These are phyloP conservation scores for Andrena hattorfiana DNA, from an alignment of 2,888 invertebrate species.

Conservation along the genomic window DNA sequence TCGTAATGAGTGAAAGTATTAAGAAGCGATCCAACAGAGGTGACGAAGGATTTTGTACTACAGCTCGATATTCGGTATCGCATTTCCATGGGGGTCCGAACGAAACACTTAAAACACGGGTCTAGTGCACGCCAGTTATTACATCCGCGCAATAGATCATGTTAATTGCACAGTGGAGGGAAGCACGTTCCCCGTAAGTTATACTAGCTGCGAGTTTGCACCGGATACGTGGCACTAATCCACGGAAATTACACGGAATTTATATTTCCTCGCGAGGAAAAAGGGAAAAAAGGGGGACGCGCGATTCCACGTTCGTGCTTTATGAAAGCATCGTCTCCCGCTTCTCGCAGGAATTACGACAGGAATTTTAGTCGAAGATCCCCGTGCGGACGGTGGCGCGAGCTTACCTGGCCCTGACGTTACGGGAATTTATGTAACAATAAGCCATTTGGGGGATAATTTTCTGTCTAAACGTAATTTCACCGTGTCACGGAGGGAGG, in stretches of 20 bases:
- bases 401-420: constrained; percentile 16
- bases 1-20: no score
- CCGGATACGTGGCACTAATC: constrained; percentile 74
- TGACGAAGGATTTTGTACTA: background rate
- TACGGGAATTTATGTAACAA: constrained; percentile 42
- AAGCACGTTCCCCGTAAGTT: constrained; percentile 81
- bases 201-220: constrained; percentile 67
- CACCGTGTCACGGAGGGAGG: constrained; percentile 1
- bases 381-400: constrained; percentile 20
- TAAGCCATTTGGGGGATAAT: constrained; percentile 33
- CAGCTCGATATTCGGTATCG: constrained; percentile 53
- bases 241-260: constrained; percentile 76
- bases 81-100: constrained; percentile 71
- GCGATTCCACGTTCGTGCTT: constrained; percentile 46
- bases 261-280: constrained; percentile 60
- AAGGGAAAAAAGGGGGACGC: background rate
- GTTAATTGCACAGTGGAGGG: constrained; percentile 81
- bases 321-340: constrained; percentile 52
- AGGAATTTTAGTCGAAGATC: constrained; percentile 55
- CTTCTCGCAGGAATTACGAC: constrained; percentile 33
- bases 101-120: constrained; percentile 76
- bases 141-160: constrained; percentile 82
- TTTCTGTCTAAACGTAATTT: constrained; percentile 24
- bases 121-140: constrained; percentile 79
- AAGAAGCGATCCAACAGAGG: no score